phyloP scores from a whole-genome alignment of 2,797 vertebrate species.

The Sardinella longiceps region DNA sequence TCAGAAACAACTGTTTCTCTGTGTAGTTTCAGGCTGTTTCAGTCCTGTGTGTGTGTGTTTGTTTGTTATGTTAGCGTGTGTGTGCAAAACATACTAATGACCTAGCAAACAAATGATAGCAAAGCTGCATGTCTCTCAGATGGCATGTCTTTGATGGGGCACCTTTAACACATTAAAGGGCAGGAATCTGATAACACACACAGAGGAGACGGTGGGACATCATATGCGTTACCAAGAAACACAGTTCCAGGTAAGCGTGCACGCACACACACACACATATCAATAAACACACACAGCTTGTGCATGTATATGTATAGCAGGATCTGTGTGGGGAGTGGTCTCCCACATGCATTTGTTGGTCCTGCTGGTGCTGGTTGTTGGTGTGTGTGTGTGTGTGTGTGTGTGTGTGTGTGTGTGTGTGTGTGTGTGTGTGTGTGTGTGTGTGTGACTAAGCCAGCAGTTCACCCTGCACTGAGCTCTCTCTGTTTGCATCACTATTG shows the following conservation, averaged over 20 bases:
- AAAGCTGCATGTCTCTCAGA: neutral
- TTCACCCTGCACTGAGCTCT: neutral
- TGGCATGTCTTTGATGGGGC: neutral
- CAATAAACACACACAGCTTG: neutral
- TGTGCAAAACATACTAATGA: neutral
- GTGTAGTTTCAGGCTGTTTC: no score
- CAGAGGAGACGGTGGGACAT: neutral
- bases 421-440: neutral
- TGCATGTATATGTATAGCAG: neutral
- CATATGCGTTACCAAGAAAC: neutral
- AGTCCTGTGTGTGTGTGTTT: neutral
- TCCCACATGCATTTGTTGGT: neutral
- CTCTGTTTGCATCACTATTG: neutral
- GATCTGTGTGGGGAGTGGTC: neutral
- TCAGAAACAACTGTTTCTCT: no score
- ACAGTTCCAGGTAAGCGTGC: neutral
- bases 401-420: neutral
- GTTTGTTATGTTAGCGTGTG: neutral
- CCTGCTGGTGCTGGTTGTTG: neutral
- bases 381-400: neutral
- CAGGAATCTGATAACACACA: neutral
- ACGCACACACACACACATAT: neutral
- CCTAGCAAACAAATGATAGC: neutral
- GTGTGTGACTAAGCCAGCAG: neutral
- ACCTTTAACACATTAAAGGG: neutral